Percentiles rank a stretch among this genome's conserved stretches.
phyloP scores from a whole-genome alignment of 2,888 invertebrate genomes.

The Pristionchus maxplancki region DNA sequence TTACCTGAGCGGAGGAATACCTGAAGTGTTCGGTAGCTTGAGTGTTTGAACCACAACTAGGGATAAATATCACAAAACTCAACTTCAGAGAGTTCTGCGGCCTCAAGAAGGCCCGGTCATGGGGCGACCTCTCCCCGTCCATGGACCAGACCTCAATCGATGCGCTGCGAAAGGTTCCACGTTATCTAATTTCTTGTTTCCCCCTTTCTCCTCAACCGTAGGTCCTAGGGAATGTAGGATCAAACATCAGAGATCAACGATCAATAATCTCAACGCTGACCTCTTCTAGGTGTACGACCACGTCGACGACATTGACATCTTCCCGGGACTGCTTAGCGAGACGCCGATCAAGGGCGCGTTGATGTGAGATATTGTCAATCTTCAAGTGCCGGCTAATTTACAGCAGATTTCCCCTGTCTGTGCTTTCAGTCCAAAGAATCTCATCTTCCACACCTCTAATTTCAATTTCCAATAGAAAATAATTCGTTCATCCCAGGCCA shows the following conservation, averaged over 20 bases:
- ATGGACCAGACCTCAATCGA: constrained; percentile 68
- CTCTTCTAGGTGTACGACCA: constrained; percentile 79
- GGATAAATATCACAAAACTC: too few species aligned
- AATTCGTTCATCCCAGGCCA: constrained; percentile 7
- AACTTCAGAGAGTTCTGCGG: constrained; percentile 69
- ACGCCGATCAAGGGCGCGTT: constrained; percentile 78
- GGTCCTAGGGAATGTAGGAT: too few species aligned
- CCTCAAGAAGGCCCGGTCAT: constrained; percentile 61
- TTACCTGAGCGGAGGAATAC: too few species aligned
- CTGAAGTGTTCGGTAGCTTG: too few species aligned
- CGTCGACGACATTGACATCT: constrained; percentile 94
- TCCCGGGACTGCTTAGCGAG: constrained; percentile 92
- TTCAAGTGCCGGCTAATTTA: background rate
- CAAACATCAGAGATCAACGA: constrained; percentile 12
- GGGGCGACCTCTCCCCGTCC: constrained; percentile 67
- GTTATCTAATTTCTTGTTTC: background rate
- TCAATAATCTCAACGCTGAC: background rate
- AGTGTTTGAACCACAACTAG: too few species aligned
- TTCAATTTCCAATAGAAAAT: too few species aligned
- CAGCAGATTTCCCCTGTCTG: too few species aligned
- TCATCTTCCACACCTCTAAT: too few species aligned
- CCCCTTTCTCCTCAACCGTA: too few species aligned
- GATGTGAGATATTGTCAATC: background rate
- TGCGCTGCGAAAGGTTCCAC: constrained; percentile 65
- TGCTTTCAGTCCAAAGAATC: too few species aligned